Conservation (phyloP, 2,888 invertebrate species). For the Cremastinae sp. region DNA sequence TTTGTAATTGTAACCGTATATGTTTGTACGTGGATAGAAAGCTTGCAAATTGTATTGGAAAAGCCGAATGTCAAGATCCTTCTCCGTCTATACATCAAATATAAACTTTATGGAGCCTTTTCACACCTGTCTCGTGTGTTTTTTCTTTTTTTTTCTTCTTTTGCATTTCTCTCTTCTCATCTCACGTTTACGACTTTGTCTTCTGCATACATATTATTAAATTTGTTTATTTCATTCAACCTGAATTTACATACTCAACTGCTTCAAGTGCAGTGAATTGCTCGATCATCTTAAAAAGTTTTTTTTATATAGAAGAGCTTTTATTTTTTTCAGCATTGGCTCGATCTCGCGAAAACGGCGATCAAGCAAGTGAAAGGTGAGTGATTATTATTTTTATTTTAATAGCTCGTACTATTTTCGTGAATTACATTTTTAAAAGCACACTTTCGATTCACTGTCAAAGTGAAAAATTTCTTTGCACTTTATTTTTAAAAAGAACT, state of each 20-base stretch:
- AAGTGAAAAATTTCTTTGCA: no score
- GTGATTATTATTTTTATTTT: no score
- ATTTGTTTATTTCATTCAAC: conserved; percentile 21
- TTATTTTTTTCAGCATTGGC: conserved; percentile 90
- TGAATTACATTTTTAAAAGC: no score
- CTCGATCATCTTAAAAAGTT: not conserved
- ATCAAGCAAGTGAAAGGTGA: conserved; percentile 95
- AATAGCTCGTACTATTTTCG: no score
- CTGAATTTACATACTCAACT: not conserved
- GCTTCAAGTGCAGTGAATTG: no score
- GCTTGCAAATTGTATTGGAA: conserved; percentile 7
- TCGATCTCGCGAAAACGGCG: conserved; percentile 94
- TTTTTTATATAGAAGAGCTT: not conserved
- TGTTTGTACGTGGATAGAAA: not conserved
- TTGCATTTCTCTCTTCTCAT: no score
- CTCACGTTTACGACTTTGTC: conserved; percentile 34
- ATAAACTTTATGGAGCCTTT: conserved; percentile 38
- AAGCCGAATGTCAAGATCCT: conserved; percentile 34
- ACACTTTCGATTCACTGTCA: no score
- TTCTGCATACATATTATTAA: not conserved
- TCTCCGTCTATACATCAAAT: conserved; percentile 41
- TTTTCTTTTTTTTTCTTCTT: no score
- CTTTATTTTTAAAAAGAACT: no score
- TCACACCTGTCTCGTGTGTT: not conserved
- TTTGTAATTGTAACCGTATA: not conserved